These are phyloP conservation scores for Lota lota DNA, from an alignment of 2,113 vertebrate species.

Conservation along the genomic window DNA sequence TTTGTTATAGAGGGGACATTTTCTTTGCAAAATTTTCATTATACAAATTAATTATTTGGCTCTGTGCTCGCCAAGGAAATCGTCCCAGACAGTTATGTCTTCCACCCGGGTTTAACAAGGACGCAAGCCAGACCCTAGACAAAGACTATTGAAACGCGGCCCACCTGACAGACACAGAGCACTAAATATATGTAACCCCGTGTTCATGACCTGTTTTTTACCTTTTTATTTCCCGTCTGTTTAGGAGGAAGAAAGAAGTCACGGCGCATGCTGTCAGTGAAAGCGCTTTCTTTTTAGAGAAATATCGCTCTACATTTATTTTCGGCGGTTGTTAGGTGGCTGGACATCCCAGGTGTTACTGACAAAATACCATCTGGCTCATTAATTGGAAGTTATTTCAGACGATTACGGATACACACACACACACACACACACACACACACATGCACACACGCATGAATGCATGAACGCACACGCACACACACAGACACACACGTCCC, in stretches of 20 bases:
- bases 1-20: constrained; percentile 47
- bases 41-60: constrained; percentile 15
- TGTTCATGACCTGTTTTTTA: constrained; percentile 36
- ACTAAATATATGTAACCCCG: constrained; percentile 14
- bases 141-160: neutral
- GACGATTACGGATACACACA: constrained; percentile 57
- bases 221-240: constrained; percentile 5
- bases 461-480: too few species aligned
- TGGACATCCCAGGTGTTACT: constrained; percentile 69
- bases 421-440: neutral
- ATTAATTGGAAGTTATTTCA: constrained; percentile 71
- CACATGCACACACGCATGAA: too few species aligned
- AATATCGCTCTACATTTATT: constrained; percentile 58
- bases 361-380: constrained; percentile 71
- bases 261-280: constrained; percentile 37
- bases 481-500: too few species aligned
- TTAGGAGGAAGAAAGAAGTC: constrained; percentile 27
- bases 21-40: constrained; percentile 11
- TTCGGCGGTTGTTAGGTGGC: constrained; percentile 47
- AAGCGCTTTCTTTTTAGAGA: constrained; percentile 46
- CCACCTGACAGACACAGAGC: constrained; percentile 6
- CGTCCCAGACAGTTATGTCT: constrained; percentile 46
- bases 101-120: constrained; percentile 43
- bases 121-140: constrained; percentile 24
- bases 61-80: constrained; percentile 41